Evolutionary conservation across 2,888 invertebrate genomes (phyloP).

Genomic region (Amphipoea oculea): DNA sequence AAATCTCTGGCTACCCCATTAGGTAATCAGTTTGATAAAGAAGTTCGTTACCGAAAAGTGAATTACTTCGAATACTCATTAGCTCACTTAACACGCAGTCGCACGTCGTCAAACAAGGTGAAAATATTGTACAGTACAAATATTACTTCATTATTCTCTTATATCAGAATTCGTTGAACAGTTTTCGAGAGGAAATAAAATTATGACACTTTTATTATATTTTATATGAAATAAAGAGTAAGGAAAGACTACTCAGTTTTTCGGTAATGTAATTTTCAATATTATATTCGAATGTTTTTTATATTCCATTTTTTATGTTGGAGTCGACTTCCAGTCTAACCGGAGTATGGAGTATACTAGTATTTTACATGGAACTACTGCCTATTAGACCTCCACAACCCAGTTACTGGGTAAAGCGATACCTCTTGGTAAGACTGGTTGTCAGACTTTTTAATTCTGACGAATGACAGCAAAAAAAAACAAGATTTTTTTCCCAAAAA

Average conservation of each 20-base stretch:
- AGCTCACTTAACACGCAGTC: neutral
- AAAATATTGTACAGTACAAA: conserved; percentile 39
- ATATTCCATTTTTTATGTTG: too few species aligned
- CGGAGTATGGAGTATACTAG: neutral
- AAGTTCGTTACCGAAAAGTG: conserved; percentile 29
- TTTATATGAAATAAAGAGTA: neutral
- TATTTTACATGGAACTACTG: neutral
- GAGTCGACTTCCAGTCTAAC: neutral
- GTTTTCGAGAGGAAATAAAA: neutral
- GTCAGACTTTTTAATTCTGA: neutral
- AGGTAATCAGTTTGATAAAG: conserved; percentile 10
- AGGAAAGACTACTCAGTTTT: neutral
- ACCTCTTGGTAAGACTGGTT: neutral
- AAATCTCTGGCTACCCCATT: neutral
- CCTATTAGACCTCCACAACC: too few species aligned
- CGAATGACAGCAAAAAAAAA: neutral
- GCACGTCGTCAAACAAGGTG: neutral
- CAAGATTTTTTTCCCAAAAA: neutral
- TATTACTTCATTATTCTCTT: conserved; percentile 31
- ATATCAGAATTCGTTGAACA: conserved; percentile 33
- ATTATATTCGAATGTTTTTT: neutral
- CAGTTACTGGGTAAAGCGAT: neutral
- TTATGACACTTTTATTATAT: neutral
- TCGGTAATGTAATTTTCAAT: neutral
- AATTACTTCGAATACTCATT: conserved; percentile 44